Percentiles rank a stretch among this genome's conserved stretches.
Evolutionary conservation across 2,797 vertebrate species (phyloP).

Genomic region (Eulemur mongoz): DNA sequence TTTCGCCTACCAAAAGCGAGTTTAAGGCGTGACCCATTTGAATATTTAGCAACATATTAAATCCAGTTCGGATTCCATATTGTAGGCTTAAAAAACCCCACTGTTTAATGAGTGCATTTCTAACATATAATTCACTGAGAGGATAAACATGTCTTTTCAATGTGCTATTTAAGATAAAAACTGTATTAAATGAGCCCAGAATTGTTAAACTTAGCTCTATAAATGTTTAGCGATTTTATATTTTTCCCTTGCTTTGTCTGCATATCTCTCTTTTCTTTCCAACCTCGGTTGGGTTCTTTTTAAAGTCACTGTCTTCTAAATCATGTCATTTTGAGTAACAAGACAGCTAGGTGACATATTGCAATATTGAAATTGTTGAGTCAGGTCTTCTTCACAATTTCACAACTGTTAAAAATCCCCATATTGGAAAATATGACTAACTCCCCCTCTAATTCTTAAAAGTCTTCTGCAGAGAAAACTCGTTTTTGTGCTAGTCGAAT

Average conservation of each 20-base stretch:
- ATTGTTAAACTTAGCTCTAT: conserved; percentile 64
- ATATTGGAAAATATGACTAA: conserved; percentile 79
- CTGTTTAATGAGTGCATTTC: conserved; percentile 71
- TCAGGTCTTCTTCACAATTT: conserved; percentile 76
- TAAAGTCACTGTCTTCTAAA: conserved; percentile 73
- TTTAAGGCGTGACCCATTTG: conserved; percentile 23
- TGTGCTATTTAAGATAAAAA: conserved; percentile 63
- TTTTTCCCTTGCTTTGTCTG: conserved; percentile 57
- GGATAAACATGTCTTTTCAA: conserved; percentile 78
- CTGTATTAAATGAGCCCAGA: conserved; percentile 56
- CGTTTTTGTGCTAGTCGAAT: conserved; percentile 73
- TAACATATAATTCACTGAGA: conserved; percentile 76
- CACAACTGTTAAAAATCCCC: conserved; percentile 80
- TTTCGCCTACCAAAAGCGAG: not conserved
- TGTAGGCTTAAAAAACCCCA: conserved; percentile 59
- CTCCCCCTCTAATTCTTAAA: conserved; percentile 76
- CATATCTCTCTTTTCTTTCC: conserved; percentile 47
- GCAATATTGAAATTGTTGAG: conserved; percentile 78
- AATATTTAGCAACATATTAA: conserved; percentile 59
- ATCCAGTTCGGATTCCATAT: conserved; percentile 68
- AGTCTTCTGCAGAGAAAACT: conserved; percentile 81
- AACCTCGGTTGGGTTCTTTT: conserved; percentile 55
- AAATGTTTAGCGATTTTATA: conserved; percentile 61
- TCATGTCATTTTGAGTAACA: conserved; percentile 78
- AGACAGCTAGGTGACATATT: conserved; percentile 82